Evolutionary conservation across 1,140 invertebrate genomes (phyloP).

Genomic region (Drosophila sucinea): DNA sequence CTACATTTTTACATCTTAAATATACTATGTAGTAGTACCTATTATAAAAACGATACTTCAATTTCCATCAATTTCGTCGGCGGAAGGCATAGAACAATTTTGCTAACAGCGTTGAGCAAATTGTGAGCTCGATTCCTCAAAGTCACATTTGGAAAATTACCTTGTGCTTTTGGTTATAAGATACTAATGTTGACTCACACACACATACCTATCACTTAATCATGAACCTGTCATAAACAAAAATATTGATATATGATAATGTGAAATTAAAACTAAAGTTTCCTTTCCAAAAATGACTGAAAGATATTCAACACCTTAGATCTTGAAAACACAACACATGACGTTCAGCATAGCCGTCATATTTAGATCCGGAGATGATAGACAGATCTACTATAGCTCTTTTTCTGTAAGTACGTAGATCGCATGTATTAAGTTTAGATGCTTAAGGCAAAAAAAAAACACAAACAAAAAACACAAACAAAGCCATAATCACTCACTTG

Average conservation of each 20-base stretch:
- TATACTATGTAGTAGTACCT: neutral
- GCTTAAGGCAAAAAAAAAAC: too few relatives aligned
- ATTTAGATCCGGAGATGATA: too few relatives aligned
- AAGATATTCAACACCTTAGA: too few relatives aligned
- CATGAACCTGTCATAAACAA: neutral
- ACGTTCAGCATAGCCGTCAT: too few relatives aligned
- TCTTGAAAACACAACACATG: too few relatives aligned
- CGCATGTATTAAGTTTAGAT: too few relatives aligned
- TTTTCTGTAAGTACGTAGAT: too few relatives aligned
- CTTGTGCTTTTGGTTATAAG: neutral
- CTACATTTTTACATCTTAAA: neutral
- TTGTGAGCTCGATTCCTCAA: neutral
- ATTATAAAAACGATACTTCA: neutral
- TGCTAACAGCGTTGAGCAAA: neutral
- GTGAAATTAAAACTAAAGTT: neutral
- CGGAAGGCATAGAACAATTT: neutral
- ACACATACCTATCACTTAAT: neutral
- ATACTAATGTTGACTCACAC: neutral
- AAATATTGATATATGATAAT: neutral
- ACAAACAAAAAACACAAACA: too few relatives aligned
- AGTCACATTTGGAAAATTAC: neutral
- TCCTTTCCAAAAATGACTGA: neutral
- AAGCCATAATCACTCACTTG: too few relatives aligned
- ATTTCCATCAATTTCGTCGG: neutral
- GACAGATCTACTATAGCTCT: too few relatives aligned